Evolutionary conservation across 2,113 vertebrate species (phyloP), one percentile per base, ranked within the genome.

Genomic region (Canis aureus): DNA sequence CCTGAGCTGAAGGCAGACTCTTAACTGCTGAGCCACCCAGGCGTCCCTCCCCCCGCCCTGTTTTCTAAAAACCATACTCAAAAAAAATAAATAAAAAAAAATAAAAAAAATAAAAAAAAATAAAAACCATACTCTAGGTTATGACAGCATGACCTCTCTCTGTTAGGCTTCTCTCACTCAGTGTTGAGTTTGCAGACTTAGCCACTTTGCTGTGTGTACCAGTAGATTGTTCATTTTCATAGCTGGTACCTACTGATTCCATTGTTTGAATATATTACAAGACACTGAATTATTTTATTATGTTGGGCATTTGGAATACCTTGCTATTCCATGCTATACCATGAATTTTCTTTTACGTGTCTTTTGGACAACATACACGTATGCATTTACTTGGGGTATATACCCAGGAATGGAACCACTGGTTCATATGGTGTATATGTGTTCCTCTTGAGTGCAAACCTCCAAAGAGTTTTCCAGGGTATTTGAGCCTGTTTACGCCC

Each of bases 351-450:
- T 66, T 25, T 6, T 22, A 74, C 19, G 1, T 13, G 19, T 7
- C 22, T 35, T 62, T 25, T 17, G n/a, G 27, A 49, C 9, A 13
- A 49, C 7, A 76, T 29, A 3, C 11, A 32, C 1, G 4, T 8
- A 9, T 3, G 38, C 5, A 0, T 23, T 27, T 59, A 11, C 20
- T 1, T 4, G 10, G 55, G 60, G 43, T 55, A 6, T 20, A 27
- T 8, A 25, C 32, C 53, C 62, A 15, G 43, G 8, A n/a, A 11
- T 2, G 20, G 67, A 6, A 12, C 22, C 19, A 4, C 27, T 10
- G 25, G 38, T 16, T n/a, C 76, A 1, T 4, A 12, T 9, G 20
- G 20, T 5, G 11, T 0, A 8, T 0, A 0, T 3, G 0, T 15
- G 51, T 1, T 38, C 12, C 32, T n/a, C 27, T 76, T 43, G 11